Percentiles rank a stretch among this genome's conserved stretches.
phyloP scores from a whole-genome alignment of 2,888 invertebrate genomes.

The Carterocephalus palaemon region DNA sequence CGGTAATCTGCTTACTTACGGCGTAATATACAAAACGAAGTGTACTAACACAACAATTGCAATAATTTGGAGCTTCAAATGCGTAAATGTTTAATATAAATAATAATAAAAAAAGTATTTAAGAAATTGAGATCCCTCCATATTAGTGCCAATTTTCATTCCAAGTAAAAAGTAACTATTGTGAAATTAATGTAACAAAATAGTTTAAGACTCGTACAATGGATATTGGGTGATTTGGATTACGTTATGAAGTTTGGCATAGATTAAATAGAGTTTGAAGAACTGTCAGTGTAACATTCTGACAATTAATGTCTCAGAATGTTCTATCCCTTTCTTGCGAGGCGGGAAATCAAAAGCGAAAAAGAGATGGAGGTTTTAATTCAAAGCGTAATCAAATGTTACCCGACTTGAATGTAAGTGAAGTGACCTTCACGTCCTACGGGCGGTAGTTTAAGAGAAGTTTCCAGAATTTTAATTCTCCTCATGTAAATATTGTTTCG shows the following conservation, averaged over 20 bases:
- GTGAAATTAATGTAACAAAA: conserved; percentile 31
- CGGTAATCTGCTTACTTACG: conserved; percentile 6
- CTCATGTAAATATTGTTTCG: conserved; percentile 52
- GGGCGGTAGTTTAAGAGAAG: conserved; percentile 29
- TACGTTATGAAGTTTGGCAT: neutral
- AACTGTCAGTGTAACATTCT: no score
- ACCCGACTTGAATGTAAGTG: conserved; percentile 5
- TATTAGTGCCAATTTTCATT: conserved; percentile 69
- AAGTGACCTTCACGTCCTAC: conserved; percentile 17
- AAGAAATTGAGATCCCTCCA: conserved; percentile 59
- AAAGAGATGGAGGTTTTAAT: neutral
- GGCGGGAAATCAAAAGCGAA: conserved; percentile 15
- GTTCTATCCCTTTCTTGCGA: neutral
- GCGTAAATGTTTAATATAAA: conserved; percentile 32
- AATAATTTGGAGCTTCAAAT: conserved; percentile 40
- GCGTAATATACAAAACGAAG: conserved; percentile 10
- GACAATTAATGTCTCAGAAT: no score
- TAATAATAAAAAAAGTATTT: conserved; percentile 29
- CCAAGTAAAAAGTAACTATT: conserved; percentile 43
- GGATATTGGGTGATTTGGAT: conserved; percentile 8
- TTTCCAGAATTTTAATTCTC: conserved; percentile 34
- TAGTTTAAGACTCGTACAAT: conserved; percentile 40
- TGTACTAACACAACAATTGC: conserved; percentile 35
- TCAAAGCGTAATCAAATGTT: conserved; percentile 2
- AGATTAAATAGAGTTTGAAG: no score